These are phyloP conservation scores for Aporophyla lueneburgensis DNA, from an alignment of 2,888 invertebrate species.

Conservation along the genomic window DNA sequence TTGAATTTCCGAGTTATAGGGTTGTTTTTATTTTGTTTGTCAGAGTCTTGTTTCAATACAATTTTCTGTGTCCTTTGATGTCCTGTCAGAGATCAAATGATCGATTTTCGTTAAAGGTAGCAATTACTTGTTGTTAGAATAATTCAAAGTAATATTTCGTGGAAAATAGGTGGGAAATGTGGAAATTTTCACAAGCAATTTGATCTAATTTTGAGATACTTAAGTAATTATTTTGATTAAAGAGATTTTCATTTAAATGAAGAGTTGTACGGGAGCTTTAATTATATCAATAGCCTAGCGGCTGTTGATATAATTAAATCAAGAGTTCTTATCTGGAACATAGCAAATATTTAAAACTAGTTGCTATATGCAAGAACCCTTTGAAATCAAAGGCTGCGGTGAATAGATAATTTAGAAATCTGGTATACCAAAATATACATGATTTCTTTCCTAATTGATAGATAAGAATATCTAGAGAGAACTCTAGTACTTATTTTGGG, in stretches of 20 bases:
- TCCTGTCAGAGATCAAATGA: conserved; percentile 32
- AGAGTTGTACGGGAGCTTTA: not conserved
- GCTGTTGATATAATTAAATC: too few relatives aligned
- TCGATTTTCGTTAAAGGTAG: conserved; percentile 32
- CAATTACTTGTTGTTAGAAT: conserved; percentile 36
- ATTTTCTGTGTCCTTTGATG: conserved; percentile 55
- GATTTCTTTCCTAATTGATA: not conserved
- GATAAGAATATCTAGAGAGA: too few relatives aligned
- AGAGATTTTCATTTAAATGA: not conserved
- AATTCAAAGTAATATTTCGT: conserved; percentile 13
- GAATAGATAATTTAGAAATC: not conserved
- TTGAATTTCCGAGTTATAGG: not conserved
- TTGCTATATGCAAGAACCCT: not conserved
- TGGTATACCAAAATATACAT: not conserved
- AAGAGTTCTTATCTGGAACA: too few relatives aligned
- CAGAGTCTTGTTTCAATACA: conserved; percentile 28
- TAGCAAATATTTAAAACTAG: not conserved
- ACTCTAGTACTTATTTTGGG: not conserved
- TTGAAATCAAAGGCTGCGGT: not conserved
- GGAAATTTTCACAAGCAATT: conserved; percentile 23
- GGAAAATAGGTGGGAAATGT: not conserved
- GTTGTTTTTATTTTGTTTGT: conserved; percentile 26
- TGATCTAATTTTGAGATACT: conserved; percentile 5
- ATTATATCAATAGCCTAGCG: not conserved
- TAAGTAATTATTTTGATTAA: conserved; percentile 23